phyloP scores from a whole-genome alignment of 2,888 invertebrate species.

The Eudasyphora cyanicolor region DNA sequence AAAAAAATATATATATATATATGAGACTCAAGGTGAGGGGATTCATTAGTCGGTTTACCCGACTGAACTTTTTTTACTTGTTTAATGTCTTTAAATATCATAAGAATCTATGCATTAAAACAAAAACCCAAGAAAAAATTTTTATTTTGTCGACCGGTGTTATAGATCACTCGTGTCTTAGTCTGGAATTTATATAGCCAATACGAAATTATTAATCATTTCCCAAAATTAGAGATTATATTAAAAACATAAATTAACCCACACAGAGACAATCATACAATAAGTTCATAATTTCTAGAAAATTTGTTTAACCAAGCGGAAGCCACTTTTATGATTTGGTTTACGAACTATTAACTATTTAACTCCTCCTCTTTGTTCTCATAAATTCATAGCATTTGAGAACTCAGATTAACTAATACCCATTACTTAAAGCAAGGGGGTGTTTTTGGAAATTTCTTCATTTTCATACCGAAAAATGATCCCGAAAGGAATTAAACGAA shows the following conservation, averaged over 20 bases:
- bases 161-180: too few species aligned
- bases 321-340: constrained; percentile 60
- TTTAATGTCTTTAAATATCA: too few species aligned
- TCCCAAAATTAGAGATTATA: too few species aligned
- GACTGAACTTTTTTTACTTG: too few species aligned
- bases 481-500: constrained; percentile 44
- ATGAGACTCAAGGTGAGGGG: too few species aligned
- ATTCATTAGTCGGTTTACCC: too few species aligned
- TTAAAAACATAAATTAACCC: constrained; percentile 4
- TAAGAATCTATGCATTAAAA: too few species aligned
- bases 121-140: too few species aligned
- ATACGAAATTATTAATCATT: too few species aligned
- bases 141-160: too few species aligned
- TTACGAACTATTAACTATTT: constrained; percentile 46
- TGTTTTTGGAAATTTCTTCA: constrained; percentile 4
- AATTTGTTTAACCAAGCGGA: neutral
- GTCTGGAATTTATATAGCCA: too few species aligned
- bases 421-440: constrained; percentile 31
- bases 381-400: constrained; percentile 1
- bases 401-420: constrained; percentile 43
- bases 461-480: constrained; percentile 29
- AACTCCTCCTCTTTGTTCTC: neutral
- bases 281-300: neutral
- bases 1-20: too few species aligned
- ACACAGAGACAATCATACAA: neutral